phyloP scores from a whole-genome alignment of 2,113 vertebrate species.

The Heptranchias perlo region DNA sequence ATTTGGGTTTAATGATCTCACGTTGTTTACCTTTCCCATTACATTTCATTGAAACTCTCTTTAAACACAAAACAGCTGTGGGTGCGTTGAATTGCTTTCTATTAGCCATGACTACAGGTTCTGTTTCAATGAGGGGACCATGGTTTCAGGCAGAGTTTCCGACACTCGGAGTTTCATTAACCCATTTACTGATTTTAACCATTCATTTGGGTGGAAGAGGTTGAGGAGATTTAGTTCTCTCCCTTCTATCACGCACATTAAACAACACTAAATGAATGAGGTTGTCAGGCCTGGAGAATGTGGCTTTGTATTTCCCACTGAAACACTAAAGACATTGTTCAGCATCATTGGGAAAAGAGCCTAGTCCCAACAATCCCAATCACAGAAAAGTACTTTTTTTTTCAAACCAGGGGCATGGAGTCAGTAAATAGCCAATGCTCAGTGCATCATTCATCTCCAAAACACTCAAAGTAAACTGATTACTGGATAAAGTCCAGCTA shows the following conservation, averaged over 20 bases:
- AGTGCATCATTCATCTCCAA: slow-evolving; percentile 7
- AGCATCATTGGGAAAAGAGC: not conserved
- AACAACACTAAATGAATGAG: too few relatives aligned
- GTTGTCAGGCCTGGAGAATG: not conserved
- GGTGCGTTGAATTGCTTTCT: not conserved
- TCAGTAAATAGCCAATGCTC: not conserved
- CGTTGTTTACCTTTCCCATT: not conserved
- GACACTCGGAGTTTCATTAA: not conserved
- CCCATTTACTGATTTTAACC: not conserved
- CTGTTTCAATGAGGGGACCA: not conserved
- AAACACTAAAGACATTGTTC: not conserved
- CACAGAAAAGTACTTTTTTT: not conserved
- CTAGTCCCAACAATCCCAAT: not conserved
- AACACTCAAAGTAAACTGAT: not conserved
- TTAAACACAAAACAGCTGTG: not conserved
- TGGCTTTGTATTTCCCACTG: not conserved
- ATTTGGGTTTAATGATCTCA: not conserved
- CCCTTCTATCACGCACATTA: too few relatives aligned
- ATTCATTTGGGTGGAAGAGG: not conserved
- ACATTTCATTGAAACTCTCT: not conserved
- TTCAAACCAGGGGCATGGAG: not conserved
- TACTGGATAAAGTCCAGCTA: not conserved
- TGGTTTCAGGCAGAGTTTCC: not conserved
- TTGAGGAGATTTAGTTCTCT: not conserved
- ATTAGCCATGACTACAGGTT: not conserved